These are phyloP conservation scores for Congeria kusceri DNA, from an alignment of 2,888 invertebrate genomes.

Conservation along the genomic window DNA sequence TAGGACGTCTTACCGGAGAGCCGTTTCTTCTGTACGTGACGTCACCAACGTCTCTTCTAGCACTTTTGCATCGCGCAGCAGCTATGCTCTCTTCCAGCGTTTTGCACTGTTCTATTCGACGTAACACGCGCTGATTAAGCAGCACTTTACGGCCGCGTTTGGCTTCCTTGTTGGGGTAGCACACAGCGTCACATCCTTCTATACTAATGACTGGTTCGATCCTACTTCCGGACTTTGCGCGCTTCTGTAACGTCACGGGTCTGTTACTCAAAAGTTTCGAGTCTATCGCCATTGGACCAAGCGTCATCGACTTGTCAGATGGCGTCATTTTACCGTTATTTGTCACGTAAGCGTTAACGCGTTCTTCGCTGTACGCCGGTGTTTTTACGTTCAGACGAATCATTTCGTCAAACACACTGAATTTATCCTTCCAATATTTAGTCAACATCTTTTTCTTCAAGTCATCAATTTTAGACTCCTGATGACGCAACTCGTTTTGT, in stretches of 20 bases:
- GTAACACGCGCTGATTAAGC: slow-evolving; percentile 51
- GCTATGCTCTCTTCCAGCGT: slow-evolving; percentile 55
- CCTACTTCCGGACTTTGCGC: slow-evolving; percentile 39
- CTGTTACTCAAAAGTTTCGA: slow-evolving; percentile 65
- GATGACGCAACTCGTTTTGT: slow-evolving; percentile 56
- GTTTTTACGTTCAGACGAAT: slow-evolving; percentile 68
- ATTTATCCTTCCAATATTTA: slow-evolving; percentile 71
- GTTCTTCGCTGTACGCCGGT: slow-evolving; percentile 46
- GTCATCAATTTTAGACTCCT: slow-evolving; percentile 62
- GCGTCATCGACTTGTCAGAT: slow-evolving; percentile 33
- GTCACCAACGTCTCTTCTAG: slow-evolving; percentile 1
- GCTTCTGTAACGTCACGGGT: slow-evolving; percentile 62
- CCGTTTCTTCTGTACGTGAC: slow-evolving; percentile 5
- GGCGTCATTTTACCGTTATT: neutral
- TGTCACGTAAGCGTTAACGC: neutral
- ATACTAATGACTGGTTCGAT: slow-evolving; percentile 67
- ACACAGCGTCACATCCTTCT: slow-evolving; percentile 67
- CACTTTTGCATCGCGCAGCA: slow-evolving; percentile 28
- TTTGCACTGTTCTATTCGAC: slow-evolving; percentile 68
- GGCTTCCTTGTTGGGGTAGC: slow-evolving; percentile 69
- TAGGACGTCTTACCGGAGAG: slow-evolving; percentile 30
- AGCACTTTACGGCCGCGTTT: slow-evolving; percentile 64
- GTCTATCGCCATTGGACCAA: slow-evolving; percentile 64
- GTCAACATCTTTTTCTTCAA: slow-evolving; percentile 63
- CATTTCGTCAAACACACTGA: slow-evolving; percentile 68